Evolutionary conservation across 2,888 invertebrate species (phyloP), one percentile per base, ranked within the genome.

Genomic region (Escarpia spicata): DNA sequence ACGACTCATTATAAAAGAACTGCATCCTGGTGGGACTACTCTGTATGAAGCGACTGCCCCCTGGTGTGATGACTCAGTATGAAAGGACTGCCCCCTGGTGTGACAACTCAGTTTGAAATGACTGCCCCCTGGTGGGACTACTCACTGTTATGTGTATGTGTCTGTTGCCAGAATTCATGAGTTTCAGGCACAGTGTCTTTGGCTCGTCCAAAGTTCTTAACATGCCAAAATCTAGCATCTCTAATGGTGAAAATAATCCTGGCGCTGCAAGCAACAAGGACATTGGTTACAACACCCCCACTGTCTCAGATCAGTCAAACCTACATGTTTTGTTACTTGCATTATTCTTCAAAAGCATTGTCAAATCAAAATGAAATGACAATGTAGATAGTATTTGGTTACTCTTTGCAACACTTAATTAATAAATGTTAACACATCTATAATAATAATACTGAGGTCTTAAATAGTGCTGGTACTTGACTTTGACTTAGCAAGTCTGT

Each of bases 191-290:
- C 93, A 97, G 96, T 93, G 97, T 97, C 95, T 97, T 97, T 12
- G 98, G 97, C 92, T 96, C 96, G 95, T 98, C 98, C 92, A 97
- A 96, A 52, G 98, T 97, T 92, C 98, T 97, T 92, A 98, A 97
- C 93, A 98, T 97, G 60, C 98, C 98, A 96, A 98, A 98, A 97
- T 98, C 98, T 60, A 98, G 97, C 93, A 98, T 96, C 95, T 97
- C 97, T 95, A 98, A 97, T n/a, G 98, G 97, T 94, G 98, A 97
- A 96, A 98, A 98, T 93, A 98, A 97, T 92, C 98, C 98, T 94
- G 98, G 96, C 92, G 95, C 96, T 96, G 95, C 94, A 92, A 94
- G 94, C 93, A 93, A 93, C 90, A 91, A 92, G 92, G 91, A 93
- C 9, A 92, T 92, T 52, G 92, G 43, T n/a, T 0, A n/a, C 12